Conservation (phyloP, 2,113 vertebrate species). For the Tachycineta bicolor region DNA sequence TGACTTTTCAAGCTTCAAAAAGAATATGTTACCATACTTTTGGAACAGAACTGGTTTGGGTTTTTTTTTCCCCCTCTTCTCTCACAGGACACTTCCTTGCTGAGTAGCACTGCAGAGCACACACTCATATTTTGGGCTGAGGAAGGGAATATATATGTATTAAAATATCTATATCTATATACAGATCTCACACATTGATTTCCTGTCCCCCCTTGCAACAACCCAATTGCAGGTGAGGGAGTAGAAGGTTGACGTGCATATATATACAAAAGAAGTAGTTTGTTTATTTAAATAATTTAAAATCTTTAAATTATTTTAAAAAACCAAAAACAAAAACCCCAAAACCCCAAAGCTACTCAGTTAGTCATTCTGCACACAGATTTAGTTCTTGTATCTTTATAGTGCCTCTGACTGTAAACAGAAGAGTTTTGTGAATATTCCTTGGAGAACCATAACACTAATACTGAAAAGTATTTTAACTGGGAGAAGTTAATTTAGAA, state of each 20-base stretch:
- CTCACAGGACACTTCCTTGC: background rate
- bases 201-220: background rate
- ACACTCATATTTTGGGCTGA: rapidly evolving
- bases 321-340: background rate
- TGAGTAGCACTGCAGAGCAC: background rate
- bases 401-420: background rate
- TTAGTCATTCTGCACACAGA: background rate
- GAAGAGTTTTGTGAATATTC: background rate
- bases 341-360: background rate
- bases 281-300: background rate
- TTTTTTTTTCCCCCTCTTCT: background rate
- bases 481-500: background rate
- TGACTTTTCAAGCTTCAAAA: background rate
- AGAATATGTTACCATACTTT: background rate
- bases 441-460: background rate
- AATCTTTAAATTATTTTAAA: background rate
- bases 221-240: background rate
- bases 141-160: background rate
- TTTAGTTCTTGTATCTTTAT: background rate
- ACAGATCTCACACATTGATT: background rate
- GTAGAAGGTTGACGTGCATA: background rate
- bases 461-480: background rate
- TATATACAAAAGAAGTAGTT: background rate
- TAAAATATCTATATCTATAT: background rate
- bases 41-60: background rate